Evolutionary conservation across 2,113 vertebrate genomes (phyloP).

Genomic region (Megaleporinus macrocephalus): DNA sequence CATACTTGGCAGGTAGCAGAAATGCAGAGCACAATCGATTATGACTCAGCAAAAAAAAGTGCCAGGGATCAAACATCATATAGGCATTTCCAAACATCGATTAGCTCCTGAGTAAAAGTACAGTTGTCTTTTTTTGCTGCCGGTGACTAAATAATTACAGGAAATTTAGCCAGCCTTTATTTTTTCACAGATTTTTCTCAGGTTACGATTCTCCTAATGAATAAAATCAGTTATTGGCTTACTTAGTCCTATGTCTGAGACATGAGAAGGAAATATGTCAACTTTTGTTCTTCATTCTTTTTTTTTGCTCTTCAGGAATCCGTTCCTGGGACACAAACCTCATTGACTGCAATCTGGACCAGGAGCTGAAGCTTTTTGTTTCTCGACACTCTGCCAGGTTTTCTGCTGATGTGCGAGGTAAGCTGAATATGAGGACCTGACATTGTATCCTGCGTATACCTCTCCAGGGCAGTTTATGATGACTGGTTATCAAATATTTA

Average conservation of each 20-base stretch:
- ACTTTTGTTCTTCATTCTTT: constrained; percentile 19
- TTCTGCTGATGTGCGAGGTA: constrained; percentile 95
- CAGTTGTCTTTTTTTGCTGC: background rate
- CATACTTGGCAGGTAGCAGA: background rate
- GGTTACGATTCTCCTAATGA: background rate
- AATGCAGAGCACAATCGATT: background rate
- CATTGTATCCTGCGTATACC: background rate
- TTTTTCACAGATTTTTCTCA: background rate
- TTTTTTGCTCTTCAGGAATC: constrained; percentile 83
- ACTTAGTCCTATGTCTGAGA: no score
- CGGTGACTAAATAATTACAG: background rate
- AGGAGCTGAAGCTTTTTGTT: constrained; percentile 97
- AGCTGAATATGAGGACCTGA: constrained; percentile 56
- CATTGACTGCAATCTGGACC: constrained; percentile 95
- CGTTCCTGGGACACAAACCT: constrained; percentile 97
- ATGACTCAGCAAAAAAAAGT: constrained; percentile 61
- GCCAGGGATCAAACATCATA: constrained; percentile 46
- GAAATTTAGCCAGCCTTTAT: background rate
- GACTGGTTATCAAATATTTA: constrained; percentile 27
- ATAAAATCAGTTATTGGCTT: background rate
- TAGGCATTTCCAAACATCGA: constrained; percentile 72
- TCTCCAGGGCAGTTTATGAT: background rate
- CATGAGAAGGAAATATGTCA: background rate
- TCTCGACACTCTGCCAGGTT: constrained; percentile 97
- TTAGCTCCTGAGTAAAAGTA: constrained; percentile 43